These are phyloP conservation scores for Aradophagus sp. DNA, from an alignment of 1,140 invertebrate genomes.

Conservation along the genomic window DNA sequence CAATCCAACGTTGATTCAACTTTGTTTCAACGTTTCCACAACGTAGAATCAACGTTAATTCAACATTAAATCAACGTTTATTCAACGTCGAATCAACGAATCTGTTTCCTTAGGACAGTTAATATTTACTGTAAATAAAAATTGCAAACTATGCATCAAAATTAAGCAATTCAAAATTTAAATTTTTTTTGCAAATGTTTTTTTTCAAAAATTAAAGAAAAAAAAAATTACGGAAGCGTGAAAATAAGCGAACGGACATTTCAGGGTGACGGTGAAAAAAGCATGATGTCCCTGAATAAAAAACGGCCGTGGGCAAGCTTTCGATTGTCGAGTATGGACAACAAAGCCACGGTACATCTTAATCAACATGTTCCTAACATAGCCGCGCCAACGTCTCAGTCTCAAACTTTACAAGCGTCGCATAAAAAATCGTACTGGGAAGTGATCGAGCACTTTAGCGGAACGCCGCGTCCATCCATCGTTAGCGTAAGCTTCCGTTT, in stretches of 20 bases:
- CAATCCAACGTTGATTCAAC: too few species aligned
- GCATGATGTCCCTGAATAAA: constrained; percentile 57
- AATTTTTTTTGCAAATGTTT: too few species aligned
- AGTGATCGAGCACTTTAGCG: constrained; percentile 87
- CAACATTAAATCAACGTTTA: too few species aligned
- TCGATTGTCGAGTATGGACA: constrained; percentile 61
- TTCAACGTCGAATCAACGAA: too few species aligned
- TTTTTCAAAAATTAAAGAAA: too few species aligned
- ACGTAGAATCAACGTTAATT: too few species aligned
- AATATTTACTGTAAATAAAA: too few species aligned
- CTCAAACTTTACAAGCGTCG: constrained; percentile 75
- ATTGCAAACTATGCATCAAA: too few species aligned
- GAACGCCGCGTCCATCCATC: constrained; percentile 72
- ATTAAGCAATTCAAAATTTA: too few species aligned
- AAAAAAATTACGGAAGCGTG: too few species aligned
- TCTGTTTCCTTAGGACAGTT: too few species aligned
- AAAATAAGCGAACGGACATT: constrained; percentile 1
- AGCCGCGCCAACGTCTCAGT: constrained; percentile 67
- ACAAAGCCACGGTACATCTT: constrained; percentile 61
- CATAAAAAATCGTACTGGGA: constrained; percentile 89
- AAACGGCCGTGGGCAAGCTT: constrained; percentile 74
- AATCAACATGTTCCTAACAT: constrained; percentile 68
- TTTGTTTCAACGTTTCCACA: too few species aligned
- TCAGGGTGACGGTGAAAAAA: constrained; percentile 61
- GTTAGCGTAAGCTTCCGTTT: constrained; percentile 63